phyloP scores from a whole-genome alignment of 2,888 invertebrate genomes.

The Latheticus oryzae region DNA sequence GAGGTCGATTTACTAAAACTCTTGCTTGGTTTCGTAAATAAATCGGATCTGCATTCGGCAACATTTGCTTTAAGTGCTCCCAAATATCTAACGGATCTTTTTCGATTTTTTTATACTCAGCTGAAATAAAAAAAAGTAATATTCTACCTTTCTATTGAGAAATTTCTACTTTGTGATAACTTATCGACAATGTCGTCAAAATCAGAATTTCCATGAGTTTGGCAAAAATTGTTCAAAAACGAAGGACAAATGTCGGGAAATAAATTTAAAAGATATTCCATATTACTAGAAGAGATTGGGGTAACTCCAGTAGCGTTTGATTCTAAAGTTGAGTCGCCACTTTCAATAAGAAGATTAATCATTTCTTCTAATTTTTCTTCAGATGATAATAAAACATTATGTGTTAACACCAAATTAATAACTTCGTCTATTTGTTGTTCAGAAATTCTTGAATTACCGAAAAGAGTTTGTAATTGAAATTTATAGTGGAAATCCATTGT shows the following conservation, averaged over 20 bases:
- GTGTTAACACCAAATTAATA: slow-evolving; percentile 20
- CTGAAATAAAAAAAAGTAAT: slow-evolving; percentile 11
- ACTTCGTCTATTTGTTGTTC: slow-evolving; percentile 23
- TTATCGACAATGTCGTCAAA: slow-evolving; percentile 30
- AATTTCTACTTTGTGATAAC: slow-evolving; percentile 21
- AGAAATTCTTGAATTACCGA: neutral
- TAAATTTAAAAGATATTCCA: slow-evolving; percentile 33
- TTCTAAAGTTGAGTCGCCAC: slow-evolving; percentile 29
- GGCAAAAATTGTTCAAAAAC: slow-evolving; percentile 39
- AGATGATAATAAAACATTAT: slow-evolving; percentile 3
- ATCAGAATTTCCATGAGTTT: slow-evolving; percentile 11
- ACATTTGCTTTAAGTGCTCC: slow-evolving; percentile 55
- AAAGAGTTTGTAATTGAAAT: slow-evolving; percentile 1
- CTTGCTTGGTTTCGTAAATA: slow-evolving; percentile 57
- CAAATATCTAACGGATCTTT: slow-evolving; percentile 47
- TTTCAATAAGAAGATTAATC: slow-evolving; percentile 31
- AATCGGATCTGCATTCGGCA: slow-evolving; percentile 60
- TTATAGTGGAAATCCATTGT: slow-evolving; percentile 14
- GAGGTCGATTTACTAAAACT: slow-evolving; percentile 49
- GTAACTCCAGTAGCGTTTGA: slow-evolving; percentile 8
- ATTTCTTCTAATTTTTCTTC: slow-evolving; percentile 33
- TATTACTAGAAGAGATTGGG: neutral
- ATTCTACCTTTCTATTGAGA: neutral
- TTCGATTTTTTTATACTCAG: slow-evolving; percentile 24
- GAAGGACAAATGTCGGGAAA: slow-evolving; percentile 42